Conservation (phyloP, 2,888 invertebrate species). For the Neoascia interrupta region DNA sequence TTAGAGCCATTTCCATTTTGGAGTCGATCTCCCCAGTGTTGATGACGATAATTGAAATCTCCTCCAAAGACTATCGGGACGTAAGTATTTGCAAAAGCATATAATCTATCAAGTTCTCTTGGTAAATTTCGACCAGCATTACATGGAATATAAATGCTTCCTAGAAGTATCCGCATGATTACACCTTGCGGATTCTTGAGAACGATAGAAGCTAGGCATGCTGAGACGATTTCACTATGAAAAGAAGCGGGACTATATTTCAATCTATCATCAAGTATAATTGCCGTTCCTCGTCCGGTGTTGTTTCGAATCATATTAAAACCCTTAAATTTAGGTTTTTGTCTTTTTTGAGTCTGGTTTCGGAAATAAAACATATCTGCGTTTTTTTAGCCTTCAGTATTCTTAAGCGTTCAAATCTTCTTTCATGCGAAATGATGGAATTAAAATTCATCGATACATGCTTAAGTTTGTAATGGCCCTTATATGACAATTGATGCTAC, state of each 20-base stretch:
- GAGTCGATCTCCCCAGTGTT: neutral
- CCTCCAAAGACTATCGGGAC: neutral
- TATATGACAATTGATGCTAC: constrained; percentile 2
- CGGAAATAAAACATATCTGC: constrained; percentile 1
- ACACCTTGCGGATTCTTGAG: neutral
- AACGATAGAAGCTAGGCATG: neutral
- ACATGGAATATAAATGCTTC: constrained; percentile 4
- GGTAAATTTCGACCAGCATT: neutral
- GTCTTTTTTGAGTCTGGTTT: constrained; percentile 9
- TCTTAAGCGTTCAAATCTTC: neutral
- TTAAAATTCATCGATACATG: no score
- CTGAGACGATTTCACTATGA: constrained; percentile 1
- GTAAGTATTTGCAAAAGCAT: neutral
- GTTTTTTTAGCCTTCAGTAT: neutral
- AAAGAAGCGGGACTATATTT: neutral
- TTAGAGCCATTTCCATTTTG: neutral
- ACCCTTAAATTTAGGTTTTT: constrained; percentile 10
- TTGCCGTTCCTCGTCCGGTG: no score
- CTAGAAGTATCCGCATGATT: neutral
- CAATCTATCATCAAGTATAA: no score
- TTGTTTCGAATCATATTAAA: no score
- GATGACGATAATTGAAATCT: constrained; percentile 1
- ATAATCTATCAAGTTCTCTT: no score
- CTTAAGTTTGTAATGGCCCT: constrained; percentile 11
- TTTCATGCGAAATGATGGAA: no score